A percentile compares a stretch with the other conserved stretches of the same genome.
Evolutionary conservation across 2,113 vertebrate genomes (phyloP).

Genomic region (Amphilophus citrinellus): DNA sequence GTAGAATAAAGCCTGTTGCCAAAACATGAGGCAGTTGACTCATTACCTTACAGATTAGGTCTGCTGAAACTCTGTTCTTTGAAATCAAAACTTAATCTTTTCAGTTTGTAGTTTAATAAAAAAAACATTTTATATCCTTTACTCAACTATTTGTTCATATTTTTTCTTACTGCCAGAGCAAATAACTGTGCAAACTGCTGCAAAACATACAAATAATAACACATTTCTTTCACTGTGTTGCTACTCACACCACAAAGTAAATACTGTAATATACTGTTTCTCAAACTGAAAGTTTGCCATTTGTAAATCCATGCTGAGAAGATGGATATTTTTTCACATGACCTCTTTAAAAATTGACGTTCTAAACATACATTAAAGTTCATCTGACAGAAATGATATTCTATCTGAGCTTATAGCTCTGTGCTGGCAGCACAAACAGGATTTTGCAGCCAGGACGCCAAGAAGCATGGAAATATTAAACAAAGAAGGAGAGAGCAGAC

Average conservation of each 20-base stretch:
- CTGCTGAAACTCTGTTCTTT: not conserved
- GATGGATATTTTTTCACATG: not conserved
- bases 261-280: not conserved
- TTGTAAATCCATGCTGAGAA: slow-evolving; percentile 3
- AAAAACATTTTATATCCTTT: not conserved
- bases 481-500: slow-evolving; percentile 76
- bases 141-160: not conserved
- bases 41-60: not conserved
- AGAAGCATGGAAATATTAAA: slow-evolving; percentile 73
- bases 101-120: not conserved
- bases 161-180: not conserved
- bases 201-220: not conserved
- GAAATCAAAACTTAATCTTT: not conserved
- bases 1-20: slow-evolving; percentile 17
- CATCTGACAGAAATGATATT: slow-evolving; percentile 47
- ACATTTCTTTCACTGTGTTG: not conserved
- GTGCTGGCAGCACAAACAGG: slow-evolving; percentile 62
- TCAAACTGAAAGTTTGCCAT: not conserved
- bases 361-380: slow-evolving; percentile 21
- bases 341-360: slow-evolving; percentile 13
- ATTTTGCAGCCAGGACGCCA: slow-evolving; percentile 60
- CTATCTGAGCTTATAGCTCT: slow-evolving; percentile 47
- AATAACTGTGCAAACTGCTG: not conserved
- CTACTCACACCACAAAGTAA: not conserved
- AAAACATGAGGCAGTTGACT: not conserved